Evolutionary conservation across 2,888 invertebrate genomes (phyloP), one percentile per base, ranked within the genome.

Genomic region (Noctua fimbriata): DNA sequence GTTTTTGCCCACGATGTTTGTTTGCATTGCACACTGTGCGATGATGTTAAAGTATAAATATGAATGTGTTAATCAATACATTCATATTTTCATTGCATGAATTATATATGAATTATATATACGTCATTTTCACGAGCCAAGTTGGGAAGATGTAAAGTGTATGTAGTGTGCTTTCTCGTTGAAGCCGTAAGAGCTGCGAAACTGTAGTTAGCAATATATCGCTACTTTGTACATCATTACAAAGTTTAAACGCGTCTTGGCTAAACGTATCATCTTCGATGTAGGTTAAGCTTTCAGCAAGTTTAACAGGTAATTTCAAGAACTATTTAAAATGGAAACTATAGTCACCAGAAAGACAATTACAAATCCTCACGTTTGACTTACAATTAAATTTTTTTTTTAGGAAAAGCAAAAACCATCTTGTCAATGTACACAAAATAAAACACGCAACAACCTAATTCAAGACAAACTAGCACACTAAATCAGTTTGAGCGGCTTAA

Each of bases 171-270:
- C 85, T 88, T 82, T 86, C 89, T 82, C 55, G 47, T 60, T 71
- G 28, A 81, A 88, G 72, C 87, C 65, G 78, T 71, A 49, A 70
- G 66, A 78, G 81, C 76, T 69, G 70, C 79, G 77, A 55, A 80
- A 76, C 79, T 82, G 78, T 88, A 88, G 88, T 88, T 89, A 82
- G 79, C 74, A 79, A 83, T 69, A 79, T 88, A 89, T 89, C 83
- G 73, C 78, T 84, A 87, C 81, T 88, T 88, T 81, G 87, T 83
- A 87, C 89, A 79, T 84, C 80, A 89, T 88, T 88, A 88, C 84
- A 88, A 88, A 88, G 90, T 89, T 89, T 84, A 76, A 89, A 84
- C 82, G 73, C 76, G 82, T 84, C 80, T 84, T 78, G 71, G 73
- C 71, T 82, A 84, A 88, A 75, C 79, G 78, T 82, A 84, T 86